Conservation (phyloP, 23 tunicate genomes). For the Aplidium turbinatum region DNA sequence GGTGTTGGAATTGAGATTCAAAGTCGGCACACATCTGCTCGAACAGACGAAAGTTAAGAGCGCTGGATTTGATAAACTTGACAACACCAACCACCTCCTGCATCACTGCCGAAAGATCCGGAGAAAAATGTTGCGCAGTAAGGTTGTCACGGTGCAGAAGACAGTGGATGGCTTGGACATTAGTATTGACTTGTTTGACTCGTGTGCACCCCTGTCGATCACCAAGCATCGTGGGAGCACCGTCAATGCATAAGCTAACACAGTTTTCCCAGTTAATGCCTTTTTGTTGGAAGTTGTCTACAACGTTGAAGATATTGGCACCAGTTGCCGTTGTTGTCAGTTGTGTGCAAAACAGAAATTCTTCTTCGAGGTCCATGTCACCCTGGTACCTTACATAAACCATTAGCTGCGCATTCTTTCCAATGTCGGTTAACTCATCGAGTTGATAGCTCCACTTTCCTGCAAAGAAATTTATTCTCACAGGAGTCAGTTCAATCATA, state of each 20-base stretch:
- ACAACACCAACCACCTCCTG: too few relatives aligned
- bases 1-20: too few relatives aligned
- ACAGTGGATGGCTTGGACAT: too few relatives aligned
- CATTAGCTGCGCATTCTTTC: slow-evolving; percentile 51
- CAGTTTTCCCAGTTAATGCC: slow-evolving; percentile 52
- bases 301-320: slow-evolving; percentile 28
- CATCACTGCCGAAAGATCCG: too few relatives aligned
- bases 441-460: slow-evolving; percentile 76
- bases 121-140: too few relatives aligned
- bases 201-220: slow-evolving; percentile 30
- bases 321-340: slow-evolving; percentile 41
- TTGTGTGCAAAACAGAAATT: slow-evolving; percentile 54
- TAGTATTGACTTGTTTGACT: slow-evolving; percentile 15
- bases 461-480: too few relatives aligned
- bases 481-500: too few relatives aligned
- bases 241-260: slow-evolving; percentile 44
- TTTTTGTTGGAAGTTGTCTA: slow-evolving; percentile 24
- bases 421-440: slow-evolving; percentile 57
- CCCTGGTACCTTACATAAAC: slow-evolving; percentile 48
- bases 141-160: too few relatives aligned
- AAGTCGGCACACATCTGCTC: too few relatives aligned
- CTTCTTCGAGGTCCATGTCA: slow-evolving; percentile 50
- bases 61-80: too few relatives aligned
- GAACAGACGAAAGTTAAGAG: too few relatives aligned
- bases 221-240: too few relatives aligned